Evolutionary conservation across 1,140 invertebrate species (phyloP).

Genomic region (Caenorhabditis inopinata): DNA sequence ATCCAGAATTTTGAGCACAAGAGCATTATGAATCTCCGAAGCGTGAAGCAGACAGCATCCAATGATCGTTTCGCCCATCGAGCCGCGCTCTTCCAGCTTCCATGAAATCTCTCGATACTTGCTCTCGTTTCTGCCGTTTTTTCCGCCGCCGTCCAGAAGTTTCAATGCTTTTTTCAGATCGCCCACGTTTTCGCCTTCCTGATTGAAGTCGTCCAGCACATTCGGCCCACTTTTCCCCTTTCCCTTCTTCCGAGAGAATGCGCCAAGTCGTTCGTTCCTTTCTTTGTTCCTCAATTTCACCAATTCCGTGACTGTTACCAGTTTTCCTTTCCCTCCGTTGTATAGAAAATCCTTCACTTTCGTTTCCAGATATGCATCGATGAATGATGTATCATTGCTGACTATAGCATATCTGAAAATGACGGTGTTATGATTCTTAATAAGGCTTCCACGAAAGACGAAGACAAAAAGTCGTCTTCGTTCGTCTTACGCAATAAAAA

Average conservation of each 20-base stretch:
- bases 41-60: conserved; percentile 90
- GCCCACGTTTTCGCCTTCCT: conserved; percentile 61
- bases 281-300: conserved; percentile 65
- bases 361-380: conserved; percentile 58
- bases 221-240: conserved; percentile 66
- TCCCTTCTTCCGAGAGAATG: conserved; percentile 63
- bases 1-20: conserved; percentile 82
- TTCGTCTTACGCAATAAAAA: neutral
- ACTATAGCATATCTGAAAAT: conserved; percentile 57
- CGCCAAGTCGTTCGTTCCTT: conserved; percentile 61
- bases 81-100: conserved; percentile 82
- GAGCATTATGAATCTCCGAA: conserved; percentile 83
- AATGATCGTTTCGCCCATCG: conserved; percentile 89
- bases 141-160: conserved; percentile 65
- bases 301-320: conserved; percentile 62
- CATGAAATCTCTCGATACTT: conserved; percentile 85
- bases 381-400: conserved; percentile 60
- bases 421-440: too few relatives aligned
- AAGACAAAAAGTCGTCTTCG: too few relatives aligned
- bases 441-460: too few relatives aligned
- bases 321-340: conserved; percentile 63
- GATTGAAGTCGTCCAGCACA: conserved; percentile 66
- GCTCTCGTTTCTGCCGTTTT: conserved; percentile 69
- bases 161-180: conserved; percentile 65
- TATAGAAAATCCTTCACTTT: conserved; percentile 59